phyloP scores from a whole-genome alignment of 2,113 vertebrate species.

The Dasyurus viverrinus region DNA sequence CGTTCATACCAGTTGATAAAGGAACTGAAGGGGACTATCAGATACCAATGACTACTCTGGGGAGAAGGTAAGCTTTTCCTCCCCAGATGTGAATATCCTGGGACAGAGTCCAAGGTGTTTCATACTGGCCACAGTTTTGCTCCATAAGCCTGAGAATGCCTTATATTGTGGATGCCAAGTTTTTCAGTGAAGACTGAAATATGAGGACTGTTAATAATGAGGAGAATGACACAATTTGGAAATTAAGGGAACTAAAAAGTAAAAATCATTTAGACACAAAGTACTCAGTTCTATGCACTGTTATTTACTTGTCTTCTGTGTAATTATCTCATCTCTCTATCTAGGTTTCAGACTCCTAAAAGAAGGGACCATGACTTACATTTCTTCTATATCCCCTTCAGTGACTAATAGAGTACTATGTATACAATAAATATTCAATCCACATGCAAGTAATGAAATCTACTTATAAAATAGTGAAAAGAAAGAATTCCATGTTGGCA shows the following conservation, averaged over 20 bases:
- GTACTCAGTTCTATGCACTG: not conserved
- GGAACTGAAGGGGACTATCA: not conserved
- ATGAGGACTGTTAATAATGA: not conserved
- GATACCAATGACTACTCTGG: not conserved
- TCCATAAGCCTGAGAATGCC: not conserved
- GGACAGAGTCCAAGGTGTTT: not conserved
- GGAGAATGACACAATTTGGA: no score
- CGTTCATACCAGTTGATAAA: not conserved
- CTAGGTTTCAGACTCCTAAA: not conserved
- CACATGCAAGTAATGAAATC: not conserved
- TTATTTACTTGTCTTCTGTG: not conserved
- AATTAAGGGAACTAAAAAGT: not conserved
- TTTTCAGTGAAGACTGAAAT: not conserved
- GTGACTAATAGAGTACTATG: not conserved
- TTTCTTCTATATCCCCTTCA: not conserved
- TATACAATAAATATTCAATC: not conserved
- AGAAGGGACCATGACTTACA: not conserved
- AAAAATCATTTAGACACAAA: not conserved
- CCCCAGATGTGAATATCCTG: not conserved
- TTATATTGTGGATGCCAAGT: not conserved
- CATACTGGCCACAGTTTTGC: not conserved
- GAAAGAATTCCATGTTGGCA: not conserved
- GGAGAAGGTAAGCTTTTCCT: not conserved
- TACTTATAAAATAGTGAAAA: not conserved
- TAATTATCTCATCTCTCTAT: not conserved